phyloP scores from a whole-genome alignment of 2,888 invertebrate genomes.

The Lithophane leautieri region DNA sequence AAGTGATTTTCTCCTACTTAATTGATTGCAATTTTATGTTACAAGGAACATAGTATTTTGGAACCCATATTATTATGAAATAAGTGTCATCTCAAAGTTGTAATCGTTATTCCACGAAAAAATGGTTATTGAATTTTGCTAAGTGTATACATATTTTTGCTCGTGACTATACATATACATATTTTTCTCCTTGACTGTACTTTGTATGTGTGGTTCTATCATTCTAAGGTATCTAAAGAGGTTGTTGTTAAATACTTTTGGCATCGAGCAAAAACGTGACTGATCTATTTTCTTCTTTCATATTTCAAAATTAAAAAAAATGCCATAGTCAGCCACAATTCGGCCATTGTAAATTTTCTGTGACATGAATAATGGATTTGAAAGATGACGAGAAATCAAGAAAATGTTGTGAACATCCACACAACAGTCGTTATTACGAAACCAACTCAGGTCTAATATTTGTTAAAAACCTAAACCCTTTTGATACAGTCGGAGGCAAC shows the following conservation, averaged over 20 bases:
- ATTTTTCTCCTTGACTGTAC: neutral
- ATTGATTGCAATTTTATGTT: no score
- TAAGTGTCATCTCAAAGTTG: no score
- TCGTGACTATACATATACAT: no score
- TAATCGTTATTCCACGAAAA: no score
- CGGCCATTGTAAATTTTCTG: conserved; percentile 65
- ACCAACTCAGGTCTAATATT: conserved; percentile 38
- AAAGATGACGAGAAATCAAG: conserved; percentile 45
- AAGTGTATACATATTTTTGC: no score
- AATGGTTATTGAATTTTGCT: no score
- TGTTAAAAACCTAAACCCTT: conserved; percentile 48
- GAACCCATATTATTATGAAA: no score
- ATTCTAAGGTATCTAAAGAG: conserved; percentile 11
- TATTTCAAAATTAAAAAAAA: conserved; percentile 27
- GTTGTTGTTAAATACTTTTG: neutral
- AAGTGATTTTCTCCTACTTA: no score
- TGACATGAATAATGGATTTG: conserved; percentile 65
- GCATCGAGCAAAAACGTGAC: conserved; percentile 8
- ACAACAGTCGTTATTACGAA: conserved; percentile 34
- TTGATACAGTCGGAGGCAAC: conserved; percentile 33
- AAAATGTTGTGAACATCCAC: conserved; percentile 33
- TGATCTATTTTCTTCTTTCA: conserved; percentile 6
- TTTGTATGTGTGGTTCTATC: neutral
- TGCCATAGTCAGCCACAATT: conserved; percentile 27
- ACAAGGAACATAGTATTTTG: no score